Conservation (phyloP, 2,888 invertebrate genomes). For the Allolobophora icterica region DNA sequence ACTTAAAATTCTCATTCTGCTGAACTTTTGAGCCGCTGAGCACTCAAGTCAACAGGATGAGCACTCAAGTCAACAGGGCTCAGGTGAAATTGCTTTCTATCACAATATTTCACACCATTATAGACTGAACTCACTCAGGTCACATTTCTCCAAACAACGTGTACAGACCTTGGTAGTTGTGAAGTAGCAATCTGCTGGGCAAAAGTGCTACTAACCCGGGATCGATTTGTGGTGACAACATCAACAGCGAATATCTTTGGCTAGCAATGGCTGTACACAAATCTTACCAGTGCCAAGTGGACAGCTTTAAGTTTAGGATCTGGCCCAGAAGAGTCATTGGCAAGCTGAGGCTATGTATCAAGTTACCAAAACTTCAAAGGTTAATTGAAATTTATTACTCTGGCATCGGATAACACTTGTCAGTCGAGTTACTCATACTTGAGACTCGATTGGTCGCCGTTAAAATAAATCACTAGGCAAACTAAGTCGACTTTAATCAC, state of each 20-base stretch:
- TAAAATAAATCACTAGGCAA: neutral
- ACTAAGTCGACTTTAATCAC: neutral
- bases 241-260: neutral
- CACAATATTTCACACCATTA: too few relatives aligned
- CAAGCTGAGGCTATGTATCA: neutral
- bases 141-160: neutral
- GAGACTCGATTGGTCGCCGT: neutral
- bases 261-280: neutral
- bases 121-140: too few relatives aligned
- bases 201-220: too few relatives aligned
- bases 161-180: neutral
- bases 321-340: neutral
- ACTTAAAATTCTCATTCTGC: neutral
- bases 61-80: neutral
- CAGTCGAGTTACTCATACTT: neutral
- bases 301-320: neutral
- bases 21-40: neutral
- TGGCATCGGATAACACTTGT: constrained; percentile 1
- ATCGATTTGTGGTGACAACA: neutral
- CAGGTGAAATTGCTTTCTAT: neutral
- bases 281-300: neutral
- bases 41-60: neutral
- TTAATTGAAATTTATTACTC: neutral
- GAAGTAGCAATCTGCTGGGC: neutral
- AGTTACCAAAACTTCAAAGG: neutral